A percentile compares a stretch with the other conserved stretches of the same genome.
Conservation (phyloP, 2,113 vertebrate genomes). For the Terrapene triunguis region DNA sequence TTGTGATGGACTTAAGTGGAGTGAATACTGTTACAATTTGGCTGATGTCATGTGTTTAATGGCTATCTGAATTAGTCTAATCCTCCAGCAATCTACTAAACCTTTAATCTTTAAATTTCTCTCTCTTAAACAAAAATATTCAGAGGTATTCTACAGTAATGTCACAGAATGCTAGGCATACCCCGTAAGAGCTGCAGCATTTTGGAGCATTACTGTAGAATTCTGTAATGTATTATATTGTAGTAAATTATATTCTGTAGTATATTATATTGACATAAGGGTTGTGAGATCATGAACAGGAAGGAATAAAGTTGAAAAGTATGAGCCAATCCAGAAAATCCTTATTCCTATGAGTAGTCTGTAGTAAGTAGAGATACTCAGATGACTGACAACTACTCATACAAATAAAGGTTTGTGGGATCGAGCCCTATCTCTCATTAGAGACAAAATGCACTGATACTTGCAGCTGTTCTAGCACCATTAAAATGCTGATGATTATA, state of each 20-base stretch:
- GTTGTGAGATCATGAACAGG: neutral
- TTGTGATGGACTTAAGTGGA: slow-evolving; percentile 67
- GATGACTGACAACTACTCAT: neutral
- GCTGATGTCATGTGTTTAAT: slow-evolving; percentile 69
- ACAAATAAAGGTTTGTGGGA: neutral
- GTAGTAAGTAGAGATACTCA: neutral
- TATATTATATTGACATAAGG: slow-evolving; percentile 10
- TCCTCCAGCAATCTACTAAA: slow-evolving; percentile 62
- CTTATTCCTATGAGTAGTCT: neutral
- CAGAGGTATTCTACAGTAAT: slow-evolving; percentile 56
- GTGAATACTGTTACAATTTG: slow-evolving; percentile 35
- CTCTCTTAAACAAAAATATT: slow-evolving; percentile 55
- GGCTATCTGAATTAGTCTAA: slow-evolving; percentile 61
- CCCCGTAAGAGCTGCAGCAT: slow-evolving; percentile 17
- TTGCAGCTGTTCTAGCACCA: neutral
- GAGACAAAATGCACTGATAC: neutral
- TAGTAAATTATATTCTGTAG: slow-evolving; percentile 11
- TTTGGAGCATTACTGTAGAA: slow-evolving; percentile 14
- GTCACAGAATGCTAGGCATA: slow-evolving; percentile 45
- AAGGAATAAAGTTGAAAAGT: neutral
- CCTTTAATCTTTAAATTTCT: slow-evolving; percentile 65
- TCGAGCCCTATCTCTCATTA: neutral
- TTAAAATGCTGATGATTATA: neutral
- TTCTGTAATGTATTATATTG: neutral
- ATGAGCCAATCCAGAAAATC: neutral